Conservation (phyloP, 2,797 vertebrate species). For the Smutsia gigantea region DNA sequence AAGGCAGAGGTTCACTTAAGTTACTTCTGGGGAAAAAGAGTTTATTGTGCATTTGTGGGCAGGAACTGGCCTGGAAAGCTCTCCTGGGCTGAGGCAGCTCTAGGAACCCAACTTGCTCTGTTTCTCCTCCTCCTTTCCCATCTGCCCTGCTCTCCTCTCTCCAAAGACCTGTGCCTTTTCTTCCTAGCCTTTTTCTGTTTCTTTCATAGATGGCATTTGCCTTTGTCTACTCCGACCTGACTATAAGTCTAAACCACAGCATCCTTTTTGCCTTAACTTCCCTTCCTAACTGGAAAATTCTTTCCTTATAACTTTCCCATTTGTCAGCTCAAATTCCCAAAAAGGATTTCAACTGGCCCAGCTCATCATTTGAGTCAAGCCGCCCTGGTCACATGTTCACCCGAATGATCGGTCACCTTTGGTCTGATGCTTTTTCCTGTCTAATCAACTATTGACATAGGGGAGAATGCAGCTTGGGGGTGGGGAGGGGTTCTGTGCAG, state of each 20-base stretch:
- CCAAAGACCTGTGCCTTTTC: not conserved
- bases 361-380: not conserved
- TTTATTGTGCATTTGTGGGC: not conserved
- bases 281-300: conserved; percentile 26
- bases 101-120: not conserved
- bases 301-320: not conserved
- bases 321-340: not conserved
- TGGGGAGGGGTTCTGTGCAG: not conserved
- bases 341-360: not conserved
- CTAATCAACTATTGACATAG: not conserved
- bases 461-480: not conserved
- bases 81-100: not conserved
- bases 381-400: not conserved
- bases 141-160: not conserved
- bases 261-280: conserved; percentile 16
- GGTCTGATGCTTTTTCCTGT: not conserved
- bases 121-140: not conserved
- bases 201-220: not conserved
- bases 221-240: not conserved
- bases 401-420: not conserved
- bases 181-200: not conserved
- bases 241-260: not conserved
- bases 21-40: not conserved
- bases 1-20: not conserved
- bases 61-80: not conserved